These are phyloP conservation scores for Lynx canadensis DNA, from an alignment of 2,113 vertebrate genomes.

Conservation along the genomic window DNA sequence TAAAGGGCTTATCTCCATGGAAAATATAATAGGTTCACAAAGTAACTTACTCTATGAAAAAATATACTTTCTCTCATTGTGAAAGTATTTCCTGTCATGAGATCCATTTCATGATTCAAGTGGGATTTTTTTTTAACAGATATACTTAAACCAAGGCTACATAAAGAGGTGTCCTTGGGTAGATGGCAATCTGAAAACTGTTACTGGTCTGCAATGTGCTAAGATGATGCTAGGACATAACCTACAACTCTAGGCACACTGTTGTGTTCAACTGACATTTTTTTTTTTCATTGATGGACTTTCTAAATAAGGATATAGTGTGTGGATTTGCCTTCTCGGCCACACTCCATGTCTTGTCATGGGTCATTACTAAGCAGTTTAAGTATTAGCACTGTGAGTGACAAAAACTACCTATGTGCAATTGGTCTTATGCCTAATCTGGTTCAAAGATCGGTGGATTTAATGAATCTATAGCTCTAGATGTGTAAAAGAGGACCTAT, in stretches of 20 bases:
- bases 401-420: not conserved
- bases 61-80: not conserved
- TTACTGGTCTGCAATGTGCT: not conserved
- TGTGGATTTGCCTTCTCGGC: not conserved
- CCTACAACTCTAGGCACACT: not conserved
- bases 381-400: not conserved
- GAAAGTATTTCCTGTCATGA: not conserved
- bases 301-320: not conserved
- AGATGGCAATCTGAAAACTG: not conserved
- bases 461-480: not conserved
- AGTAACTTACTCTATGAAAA: not conserved
- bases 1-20: not conserved
- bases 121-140: not conserved
- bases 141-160: not conserved
- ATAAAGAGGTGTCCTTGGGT: not conserved
- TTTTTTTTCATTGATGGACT: not conserved
- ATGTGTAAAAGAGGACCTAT: not conserved
- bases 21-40: not conserved
- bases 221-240: not conserved
- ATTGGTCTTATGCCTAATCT: not conserved
- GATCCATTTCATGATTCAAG: not conserved
- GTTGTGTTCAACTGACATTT: not conserved
- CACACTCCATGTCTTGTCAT: not conserved
- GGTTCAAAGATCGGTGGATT: not conserved
- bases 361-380: not conserved